Evolutionary conservation across 2,888 invertebrate genomes (phyloP).

Genomic region (Rhyacophila evoluta): DNA sequence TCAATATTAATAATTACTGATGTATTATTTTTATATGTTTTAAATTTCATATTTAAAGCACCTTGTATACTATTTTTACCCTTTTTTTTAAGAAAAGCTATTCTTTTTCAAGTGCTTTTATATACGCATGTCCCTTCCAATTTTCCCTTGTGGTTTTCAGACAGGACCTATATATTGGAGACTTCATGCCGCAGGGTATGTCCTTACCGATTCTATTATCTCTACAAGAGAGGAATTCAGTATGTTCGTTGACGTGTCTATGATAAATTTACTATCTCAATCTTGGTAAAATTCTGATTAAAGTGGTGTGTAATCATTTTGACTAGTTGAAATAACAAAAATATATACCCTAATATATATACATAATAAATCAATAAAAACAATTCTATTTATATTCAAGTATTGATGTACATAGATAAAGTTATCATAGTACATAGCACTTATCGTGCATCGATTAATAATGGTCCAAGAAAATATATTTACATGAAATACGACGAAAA

Average conservation of each 20-base stretch:
- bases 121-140: neutral
- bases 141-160: constrained; percentile 17
- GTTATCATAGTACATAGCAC: no score
- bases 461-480: no score
- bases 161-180: neutral
- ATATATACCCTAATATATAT: no score
- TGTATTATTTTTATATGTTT: neutral
- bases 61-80: constrained; percentile 5
- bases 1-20: no score
- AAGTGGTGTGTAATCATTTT: no score
- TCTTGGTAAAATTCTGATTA: no score
- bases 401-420: no score
- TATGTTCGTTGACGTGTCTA: neutral
- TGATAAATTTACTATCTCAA: neutral
- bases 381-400: no score
- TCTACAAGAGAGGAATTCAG: neutral
- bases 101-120: constrained; percentile 15
- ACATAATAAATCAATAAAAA: no score
- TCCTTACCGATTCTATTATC: constrained; percentile 2
- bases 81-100: neutral
- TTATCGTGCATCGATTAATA: no score
- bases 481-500: no score
- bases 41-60: neutral
- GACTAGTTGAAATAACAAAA: no score
- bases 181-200: constrained; percentile 1